Base-by-base conservation (phyloP, 2,797 vertebrate genomes). In the Phrynocephalus forsythii region DNA sequence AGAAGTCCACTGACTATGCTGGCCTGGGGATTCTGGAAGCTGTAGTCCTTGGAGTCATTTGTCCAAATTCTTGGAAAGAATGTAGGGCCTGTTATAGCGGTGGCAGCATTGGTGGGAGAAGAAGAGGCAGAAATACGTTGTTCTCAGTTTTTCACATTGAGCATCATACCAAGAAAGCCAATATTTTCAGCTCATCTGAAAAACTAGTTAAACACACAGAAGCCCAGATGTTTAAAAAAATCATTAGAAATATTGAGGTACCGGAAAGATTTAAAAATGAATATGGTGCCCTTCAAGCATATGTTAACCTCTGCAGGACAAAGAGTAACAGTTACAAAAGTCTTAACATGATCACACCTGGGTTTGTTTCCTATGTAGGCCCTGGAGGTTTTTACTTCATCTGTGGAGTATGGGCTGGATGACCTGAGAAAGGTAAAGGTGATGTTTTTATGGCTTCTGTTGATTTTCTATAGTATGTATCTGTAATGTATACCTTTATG, bases 331-430 rank as follows among this genome's bases (percentile, higher is more conserved):
- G 72, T 7, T 30, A 48, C 16, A 22, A 33, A 76, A 13, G 18
- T 26, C 11, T 71, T 20, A n/a, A 8, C 63, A 0, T 48, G 10
- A 48, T 78, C 6, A 48, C 22, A 20, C 33, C 67, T 33, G 75
- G 86, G 7, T 84, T 26, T 88, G 6, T 88, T 56, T 87, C 33
- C 44, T 63, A 4, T 86, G 24, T 30, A 93, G 91, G 91, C 89
- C 18, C 80, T 95, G 85, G 92, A 95, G 67, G 93, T 92, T 16
- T 72, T 95, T 52, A 92, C 92, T 0, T 93, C 93, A 52, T 91
- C 94, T 7, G 88, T 94, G 72, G 91, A 91, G 38, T 92, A 92
- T 79, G 92, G 90, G 3, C 78, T 93, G 30, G 84, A 92, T 69
- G 92, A 94, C 16, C 92, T 91, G 68, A 85, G 90, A 87, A 93